Conservation (phyloP, 2,888 invertebrate genomes). For the Yponomeuta evonymella region DNA sequence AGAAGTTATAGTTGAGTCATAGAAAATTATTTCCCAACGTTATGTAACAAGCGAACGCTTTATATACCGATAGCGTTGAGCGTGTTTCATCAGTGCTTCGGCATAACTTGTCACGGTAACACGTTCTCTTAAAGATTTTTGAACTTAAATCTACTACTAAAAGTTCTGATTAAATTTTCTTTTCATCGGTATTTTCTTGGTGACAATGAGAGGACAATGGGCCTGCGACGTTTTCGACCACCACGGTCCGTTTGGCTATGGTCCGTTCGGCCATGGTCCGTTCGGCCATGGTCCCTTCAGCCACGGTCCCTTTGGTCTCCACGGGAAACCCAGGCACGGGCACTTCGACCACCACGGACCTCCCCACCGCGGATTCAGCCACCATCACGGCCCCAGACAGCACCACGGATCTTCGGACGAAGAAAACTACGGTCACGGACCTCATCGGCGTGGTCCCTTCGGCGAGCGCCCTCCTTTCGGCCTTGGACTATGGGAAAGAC, state of each 20-base stretch:
- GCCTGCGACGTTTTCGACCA: not conserved
- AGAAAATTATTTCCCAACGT: not conserved
- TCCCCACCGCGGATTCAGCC: not conserved
- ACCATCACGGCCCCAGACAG: not conserved
- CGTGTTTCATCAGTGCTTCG: not conserved
- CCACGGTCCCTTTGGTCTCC: not conserved
- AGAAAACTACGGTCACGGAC: not conserved
- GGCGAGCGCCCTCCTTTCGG: not conserved
- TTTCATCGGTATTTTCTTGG: not conserved
- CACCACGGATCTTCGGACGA: not conserved
- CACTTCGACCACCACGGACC: not conserved
- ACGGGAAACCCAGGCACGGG: not conserved
- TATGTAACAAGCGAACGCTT: not conserved
- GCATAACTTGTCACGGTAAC: not conserved
- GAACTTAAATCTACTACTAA: not conserved
- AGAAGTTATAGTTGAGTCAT: not conserved
- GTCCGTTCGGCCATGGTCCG: not conserved
- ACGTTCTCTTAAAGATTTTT: not conserved
- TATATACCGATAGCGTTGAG: not conserved
- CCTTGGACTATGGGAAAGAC: not conserved
- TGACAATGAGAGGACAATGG: not conserved
- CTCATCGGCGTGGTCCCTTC: not conserved
- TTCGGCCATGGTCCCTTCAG: not conserved
- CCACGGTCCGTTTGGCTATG: not conserved
- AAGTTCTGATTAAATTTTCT: no score